Conservation (phyloP, 2,888 invertebrate species). For the Harpagoxenus sublaevis region DNA sequence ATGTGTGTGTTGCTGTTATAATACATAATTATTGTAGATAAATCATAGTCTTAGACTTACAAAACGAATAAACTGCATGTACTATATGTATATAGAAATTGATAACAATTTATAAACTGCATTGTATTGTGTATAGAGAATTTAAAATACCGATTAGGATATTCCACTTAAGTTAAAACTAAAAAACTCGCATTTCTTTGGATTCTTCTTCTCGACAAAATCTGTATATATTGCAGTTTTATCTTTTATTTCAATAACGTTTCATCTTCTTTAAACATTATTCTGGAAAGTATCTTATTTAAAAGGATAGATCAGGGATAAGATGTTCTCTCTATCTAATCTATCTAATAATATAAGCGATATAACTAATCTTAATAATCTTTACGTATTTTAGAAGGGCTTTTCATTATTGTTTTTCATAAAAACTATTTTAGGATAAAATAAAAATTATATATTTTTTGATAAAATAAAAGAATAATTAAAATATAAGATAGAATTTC, state of each 20-base stretch:
- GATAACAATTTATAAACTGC: not conserved
- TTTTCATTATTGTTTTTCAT: not conserved
- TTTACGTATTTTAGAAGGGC: not conserved
- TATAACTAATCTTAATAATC: not conserved
- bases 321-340: not conserved
- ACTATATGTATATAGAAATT: not conserved
- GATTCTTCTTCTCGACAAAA: not conserved
- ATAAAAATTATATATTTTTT: not conserved
- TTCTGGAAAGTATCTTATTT: not conserved
- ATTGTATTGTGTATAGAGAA: not conserved
- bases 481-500: not conserved
- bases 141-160: not conserved
- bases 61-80: constrained; percentile 6
- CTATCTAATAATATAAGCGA: not conserved
- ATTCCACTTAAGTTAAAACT: not conserved
- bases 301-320: not conserved
- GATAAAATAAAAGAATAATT: not conserved
- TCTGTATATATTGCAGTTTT: not conserved
- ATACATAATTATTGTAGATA: not conserved
- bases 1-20: not conserved
- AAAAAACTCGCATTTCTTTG: not conserved
- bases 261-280: not conserved
- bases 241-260: not conserved
- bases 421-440: not conserved
- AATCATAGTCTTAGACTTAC: not conserved